A percentile compares a stretch with the other conserved stretches of the same genome.
Conservation (phyloP, 2,888 invertebrate genomes). For the Apoda limacodes region DNA sequence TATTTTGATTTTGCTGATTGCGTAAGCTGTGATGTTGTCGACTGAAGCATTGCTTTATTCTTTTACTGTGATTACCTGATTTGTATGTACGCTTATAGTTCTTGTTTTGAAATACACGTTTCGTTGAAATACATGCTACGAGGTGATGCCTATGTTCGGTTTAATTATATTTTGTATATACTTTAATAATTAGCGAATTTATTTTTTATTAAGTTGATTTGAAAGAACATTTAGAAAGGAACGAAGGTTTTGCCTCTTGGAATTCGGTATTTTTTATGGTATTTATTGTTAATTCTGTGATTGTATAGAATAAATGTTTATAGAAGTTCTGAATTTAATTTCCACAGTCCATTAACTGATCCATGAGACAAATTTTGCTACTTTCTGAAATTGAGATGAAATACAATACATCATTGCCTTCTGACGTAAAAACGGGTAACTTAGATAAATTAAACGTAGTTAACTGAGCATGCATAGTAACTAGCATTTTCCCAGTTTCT, state of each 20-base stretch:
- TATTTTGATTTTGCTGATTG: constrained; percentile 48
- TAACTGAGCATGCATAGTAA: no score
- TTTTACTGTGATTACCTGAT: constrained; percentile 64
- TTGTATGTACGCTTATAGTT: constrained; percentile 46
- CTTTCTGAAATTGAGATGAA: no score
- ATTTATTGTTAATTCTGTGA: constrained; percentile 59
- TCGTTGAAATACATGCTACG: constrained; percentile 27
- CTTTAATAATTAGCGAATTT: constrained; percentile 8
- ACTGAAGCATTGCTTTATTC: constrained; percentile 65
- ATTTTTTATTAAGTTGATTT: constrained; percentile 24
- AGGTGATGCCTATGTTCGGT: constrained; percentile 37
- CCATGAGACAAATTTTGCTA: no score
- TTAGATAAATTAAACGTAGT: no score
- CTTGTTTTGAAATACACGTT: constrained; percentile 41
- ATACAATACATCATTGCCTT: no score
- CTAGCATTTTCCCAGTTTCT: no score
- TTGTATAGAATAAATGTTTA: constrained; percentile 49
- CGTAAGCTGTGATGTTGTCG: constrained; percentile 61
- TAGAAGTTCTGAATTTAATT: constrained; percentile 19
- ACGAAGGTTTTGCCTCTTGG: constrained; percentile 30
- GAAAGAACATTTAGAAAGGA: constrained; percentile 18
- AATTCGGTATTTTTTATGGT: constrained; percentile 47
- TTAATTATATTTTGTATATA: constrained; percentile 5
- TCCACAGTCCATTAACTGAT: constrained; percentile 2
- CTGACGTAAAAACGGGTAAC: no score